These are phyloP conservation scores for Scomber colias DNA, from an alignment of 2,113 vertebrate species.

Conservation along the genomic window DNA sequence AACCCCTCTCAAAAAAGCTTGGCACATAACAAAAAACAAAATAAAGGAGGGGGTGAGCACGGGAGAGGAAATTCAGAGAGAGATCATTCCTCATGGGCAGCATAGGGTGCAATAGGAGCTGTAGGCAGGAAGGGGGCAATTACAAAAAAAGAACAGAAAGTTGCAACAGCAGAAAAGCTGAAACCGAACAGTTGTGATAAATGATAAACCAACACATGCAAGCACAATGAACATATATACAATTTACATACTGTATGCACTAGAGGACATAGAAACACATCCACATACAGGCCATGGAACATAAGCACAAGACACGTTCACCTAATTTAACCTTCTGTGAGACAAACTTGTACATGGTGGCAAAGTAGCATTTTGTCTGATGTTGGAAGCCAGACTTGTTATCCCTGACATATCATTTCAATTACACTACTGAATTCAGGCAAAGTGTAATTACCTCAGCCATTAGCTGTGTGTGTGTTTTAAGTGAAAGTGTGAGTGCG, in stretches of 20 bases:
- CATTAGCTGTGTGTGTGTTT: slow-evolving; percentile 53
- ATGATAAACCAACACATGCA: slow-evolving; percentile 23
- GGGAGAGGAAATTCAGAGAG: slow-evolving; percentile 19
- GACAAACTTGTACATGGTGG: slow-evolving; percentile 37
- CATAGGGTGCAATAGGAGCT: slow-evolving; percentile 8
- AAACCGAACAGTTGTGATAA: not conserved
- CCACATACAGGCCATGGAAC: not conserved
- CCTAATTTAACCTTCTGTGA: slow-evolving; percentile 21
- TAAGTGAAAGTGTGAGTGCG: not conserved
- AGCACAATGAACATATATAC: slow-evolving; percentile 6
- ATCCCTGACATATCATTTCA: slow-evolving; percentile 62
- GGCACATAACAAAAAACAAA: slow-evolving; percentile 46
- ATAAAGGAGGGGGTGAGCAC: not conserved
- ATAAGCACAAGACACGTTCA: slow-evolving; percentile 8
- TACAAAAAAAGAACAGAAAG: slow-evolving; percentile 33
- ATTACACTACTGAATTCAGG: slow-evolving; percentile 62
- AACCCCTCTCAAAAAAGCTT: slow-evolving; percentile 58
- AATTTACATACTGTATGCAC: not conserved
- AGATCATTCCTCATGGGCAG: slow-evolving; percentile 1
- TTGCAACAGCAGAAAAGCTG: not conserved
- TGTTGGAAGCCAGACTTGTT: slow-evolving; percentile 48
- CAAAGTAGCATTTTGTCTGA: slow-evolving; percentile 33
- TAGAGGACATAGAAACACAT: not conserved
- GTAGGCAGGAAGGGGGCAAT: slow-evolving; percentile 11
- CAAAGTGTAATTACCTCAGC: slow-evolving; percentile 57